A percentile compares a stretch with the other conserved stretches of the same genome.
Evolutionary conservation across 2,113 vertebrate genomes (phyloP).

Genomic region (Nesogale talazaci): DNA sequence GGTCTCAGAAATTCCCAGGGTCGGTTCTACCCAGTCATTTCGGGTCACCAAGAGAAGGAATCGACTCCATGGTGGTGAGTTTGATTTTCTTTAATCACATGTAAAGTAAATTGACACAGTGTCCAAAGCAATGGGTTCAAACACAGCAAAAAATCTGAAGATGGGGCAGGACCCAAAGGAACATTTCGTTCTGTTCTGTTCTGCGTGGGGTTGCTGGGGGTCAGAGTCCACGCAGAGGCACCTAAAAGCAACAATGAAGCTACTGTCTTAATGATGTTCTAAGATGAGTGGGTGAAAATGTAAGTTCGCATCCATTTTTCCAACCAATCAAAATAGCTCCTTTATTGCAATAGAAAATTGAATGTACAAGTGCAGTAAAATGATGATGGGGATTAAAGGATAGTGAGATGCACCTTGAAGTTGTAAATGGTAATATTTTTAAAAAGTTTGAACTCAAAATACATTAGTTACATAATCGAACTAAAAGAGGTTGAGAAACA

Average conservation of each 20-base stretch:
- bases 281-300: slow-evolving; percentile 37
- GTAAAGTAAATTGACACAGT: not conserved
- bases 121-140: not conserved
- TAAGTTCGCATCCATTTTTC: slow-evolving; percentile 19
- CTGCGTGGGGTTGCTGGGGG: not conserved
- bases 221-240: not conserved
- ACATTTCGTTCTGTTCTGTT: not conserved
- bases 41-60: too few relatives aligned
- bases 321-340: slow-evolving; percentile 47
- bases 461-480: not conserved
- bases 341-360: slow-evolving; percentile 46
- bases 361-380: not conserved
- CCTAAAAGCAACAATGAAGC: not conserved
- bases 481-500: slow-evolving; percentile 20
- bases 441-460: not conserved
- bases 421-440: not conserved
- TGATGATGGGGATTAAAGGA: slow-evolving; percentile 15
- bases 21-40: too few relatives aligned
- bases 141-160: not conserved
- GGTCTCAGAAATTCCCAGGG: too few relatives aligned
- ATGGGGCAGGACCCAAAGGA: not conserved
- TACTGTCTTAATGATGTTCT: not conserved
- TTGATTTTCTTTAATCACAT: too few relatives aligned
- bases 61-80: too few relatives aligned
- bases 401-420: slow-evolving; percentile 7